Base-by-base conservation (phyloP, 2,888 invertebrate genomes). In the Machimus rusticus region DNA sequence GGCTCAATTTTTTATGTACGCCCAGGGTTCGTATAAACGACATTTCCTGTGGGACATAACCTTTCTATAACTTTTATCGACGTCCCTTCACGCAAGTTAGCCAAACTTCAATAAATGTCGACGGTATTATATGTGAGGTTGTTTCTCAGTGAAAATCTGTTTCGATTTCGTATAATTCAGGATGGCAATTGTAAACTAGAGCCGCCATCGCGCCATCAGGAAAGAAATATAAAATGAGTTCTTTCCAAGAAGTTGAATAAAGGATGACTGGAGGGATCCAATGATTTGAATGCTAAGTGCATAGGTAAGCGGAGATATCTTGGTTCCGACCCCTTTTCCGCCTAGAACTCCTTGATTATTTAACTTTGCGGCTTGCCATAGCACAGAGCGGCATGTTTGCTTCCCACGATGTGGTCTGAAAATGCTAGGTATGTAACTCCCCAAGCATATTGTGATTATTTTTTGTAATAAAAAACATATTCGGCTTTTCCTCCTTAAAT, bases 21-120 rank as follows among this genome's bases (percentile, higher is more conserved):
- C 31, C 57, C 55, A 39, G 14, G 55, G 28, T 55, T 51, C 34
- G 37, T 28, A 86, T 78, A 86, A 86, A 55, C 55, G 78, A 34
- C 51, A 76, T 78, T 86, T 86, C 77, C 78, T 86, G 76, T 78
- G 81, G 81, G 46, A 51, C 34, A 55, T 55, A 81, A 81, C 81
- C 81, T 81, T 76, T 76, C 76, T 76, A 81, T 81, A 31, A 81
- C 55, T 81, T 81, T 81, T 81, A 51, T 81, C 81, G 81, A 28
- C 81, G 34, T 81, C 46, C 81, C 43, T 31, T 81, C 81, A 81
- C 34, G 55, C 23, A 81, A 55, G 81, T 81, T 81, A 55, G 81
- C 51, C 81, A 81, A 55, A 81, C 46, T 81, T 81, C 81, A 81
- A 81, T 81, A 81, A 81, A 81, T 81, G 81, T 51, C 81, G 81